Evolutionary conservation across 2,113 vertebrate species (phyloP).

Genomic region (Carlito syrichta): DNA sequence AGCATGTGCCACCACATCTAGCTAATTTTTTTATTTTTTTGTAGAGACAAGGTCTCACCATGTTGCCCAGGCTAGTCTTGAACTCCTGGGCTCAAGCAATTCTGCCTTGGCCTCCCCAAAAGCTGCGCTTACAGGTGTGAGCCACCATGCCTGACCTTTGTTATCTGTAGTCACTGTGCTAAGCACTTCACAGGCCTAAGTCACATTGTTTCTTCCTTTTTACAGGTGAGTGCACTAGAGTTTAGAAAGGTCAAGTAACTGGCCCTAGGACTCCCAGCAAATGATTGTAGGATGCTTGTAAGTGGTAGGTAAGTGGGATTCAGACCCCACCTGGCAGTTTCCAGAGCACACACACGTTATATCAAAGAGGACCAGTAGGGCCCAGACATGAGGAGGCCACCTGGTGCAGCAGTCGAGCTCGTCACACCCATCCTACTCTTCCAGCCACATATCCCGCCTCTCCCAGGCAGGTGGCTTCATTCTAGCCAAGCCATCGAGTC

Average conservation of each 20-base stretch:
- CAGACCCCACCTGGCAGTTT: not conserved
- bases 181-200: not conserved
- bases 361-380: not conserved
- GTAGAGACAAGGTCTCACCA: no score
- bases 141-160: no score
- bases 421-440: not conserved
- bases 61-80: no score
- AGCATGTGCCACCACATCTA: no score
- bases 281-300: not conserved
- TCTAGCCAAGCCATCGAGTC: no score
- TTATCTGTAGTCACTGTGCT: not conserved
- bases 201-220: not conserved
- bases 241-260: not conserved
- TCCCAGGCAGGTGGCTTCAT: not conserved
- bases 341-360: not conserved
- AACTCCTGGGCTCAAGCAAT: no score
- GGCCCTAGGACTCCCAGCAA: not conserved
- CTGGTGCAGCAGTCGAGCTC: not conserved
- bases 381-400: not conserved
- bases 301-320: not conserved
- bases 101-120: no score
- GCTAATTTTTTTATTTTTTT: no score
- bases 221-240: not conserved
- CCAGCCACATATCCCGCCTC: not conserved
- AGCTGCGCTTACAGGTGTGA: no score